Conservation (phyloP, 1,140 invertebrate genomes). For the Trichoplusia ni region DNA sequence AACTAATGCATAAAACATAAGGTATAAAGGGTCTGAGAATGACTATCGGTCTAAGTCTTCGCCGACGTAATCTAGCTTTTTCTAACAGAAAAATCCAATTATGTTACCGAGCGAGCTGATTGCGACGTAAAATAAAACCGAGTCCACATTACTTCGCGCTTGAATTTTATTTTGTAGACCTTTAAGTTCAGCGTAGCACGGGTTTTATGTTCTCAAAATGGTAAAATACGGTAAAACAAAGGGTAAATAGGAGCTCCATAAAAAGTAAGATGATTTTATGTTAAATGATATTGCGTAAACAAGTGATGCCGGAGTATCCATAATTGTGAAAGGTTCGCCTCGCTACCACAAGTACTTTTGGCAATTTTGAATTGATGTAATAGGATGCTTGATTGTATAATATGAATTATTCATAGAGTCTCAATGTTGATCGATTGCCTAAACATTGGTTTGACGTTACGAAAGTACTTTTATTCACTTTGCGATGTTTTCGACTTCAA, state of each 20-base stretch:
- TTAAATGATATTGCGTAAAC: constrained; percentile 14
- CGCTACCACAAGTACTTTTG: neutral
- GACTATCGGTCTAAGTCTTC: no score
- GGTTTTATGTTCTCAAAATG: constrained; percentile 10
- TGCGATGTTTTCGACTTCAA: no score
- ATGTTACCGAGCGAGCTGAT: neutral
- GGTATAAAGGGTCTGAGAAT: no score
- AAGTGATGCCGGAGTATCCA: constrained; percentile 2
- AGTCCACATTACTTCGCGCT: neutral
- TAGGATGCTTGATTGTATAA: constrained; percentile 1
- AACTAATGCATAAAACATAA: no score
- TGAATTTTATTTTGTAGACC: constrained; percentile 4
- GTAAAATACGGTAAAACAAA: constrained; percentile 5
- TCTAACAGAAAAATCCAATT: constrained; percentile 6
- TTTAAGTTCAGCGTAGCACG: neutral
- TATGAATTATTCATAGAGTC: constrained; percentile 3
- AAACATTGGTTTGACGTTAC: no score
- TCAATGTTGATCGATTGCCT: neutral
- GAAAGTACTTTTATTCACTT: no score
- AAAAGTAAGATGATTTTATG: constrained; percentile 15
- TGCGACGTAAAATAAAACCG: constrained; percentile 5
- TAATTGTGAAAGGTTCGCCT: constrained; percentile 8
- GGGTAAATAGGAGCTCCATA: constrained; percentile 5
- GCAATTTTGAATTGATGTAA: constrained; percentile 4
- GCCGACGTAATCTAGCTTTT: neutral